Base-by-base conservation (phyloP, 2,797 vertebrate species). In the Amblyraja radiata region DNA sequence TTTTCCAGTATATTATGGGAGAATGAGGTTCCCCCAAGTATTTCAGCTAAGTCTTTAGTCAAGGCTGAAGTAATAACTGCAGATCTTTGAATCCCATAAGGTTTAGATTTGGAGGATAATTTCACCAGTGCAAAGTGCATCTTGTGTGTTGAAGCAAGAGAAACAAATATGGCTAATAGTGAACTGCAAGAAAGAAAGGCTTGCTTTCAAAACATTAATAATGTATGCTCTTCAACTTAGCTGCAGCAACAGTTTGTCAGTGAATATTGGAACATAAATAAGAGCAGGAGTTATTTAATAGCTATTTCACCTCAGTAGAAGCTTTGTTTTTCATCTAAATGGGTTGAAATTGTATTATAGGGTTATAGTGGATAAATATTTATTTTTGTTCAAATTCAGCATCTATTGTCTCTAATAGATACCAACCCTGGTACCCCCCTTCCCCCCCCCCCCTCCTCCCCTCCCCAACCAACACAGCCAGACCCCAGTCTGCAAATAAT, bases 51-150 rank as follows among this genome's bases (percentile, higher is more conserved):
- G 10, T 63, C 23, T 88, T 32, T 36, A 88, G 84, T 2, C 61
- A 88, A 65, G n/a, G 3, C 5, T 61, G 58, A 88, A n/a, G 84
- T 61, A 32, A 13, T 32, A 46, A 68, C n/a, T 32, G 63, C 61
- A 65, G 18, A 16, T 25, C 61, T 88, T 88, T 88, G 84, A 88
- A 63, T 68, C 61, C 84, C 61, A 36, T 68, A 65, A 65, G n/a
- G 28, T 88, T 88, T 28, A 63, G 25, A 86, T 16, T 16, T 65
- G 54, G 83, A 81, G 83, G 61, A 86, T 65, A 86, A 86, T 86
- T 68, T n/a, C 28, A 68, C 65, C 61, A 32, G 28, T 68, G 32
- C 18, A 90, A 0, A 32, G n/a, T 36, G 21, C 32, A 36, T n/a
- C 32, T 14, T 32, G 25, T 88, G 63, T 71, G 63, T 32, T 10